A percentile compares a stretch with the other conserved stretches of the same genome.
These are phyloP conservation scores for Drosophila baimaii DNA, from an alignment of 1,140 invertebrate genomes.

Conservation along the genomic window DNA sequence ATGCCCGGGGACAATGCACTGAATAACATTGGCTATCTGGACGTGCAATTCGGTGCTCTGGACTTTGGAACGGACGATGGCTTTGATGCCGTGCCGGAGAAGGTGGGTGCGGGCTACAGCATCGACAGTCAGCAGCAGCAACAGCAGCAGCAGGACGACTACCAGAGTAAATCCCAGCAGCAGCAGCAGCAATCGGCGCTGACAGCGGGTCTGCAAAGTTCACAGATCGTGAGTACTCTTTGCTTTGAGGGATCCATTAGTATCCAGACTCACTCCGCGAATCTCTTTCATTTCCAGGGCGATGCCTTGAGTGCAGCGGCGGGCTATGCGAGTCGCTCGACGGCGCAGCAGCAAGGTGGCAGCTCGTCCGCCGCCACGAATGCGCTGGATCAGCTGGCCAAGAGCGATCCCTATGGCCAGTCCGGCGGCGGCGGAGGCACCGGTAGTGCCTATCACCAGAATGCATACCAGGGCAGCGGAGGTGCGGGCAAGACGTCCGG, in stretches of 20 bases:
- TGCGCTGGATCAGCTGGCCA: conserved; percentile 79
- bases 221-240: conserved; percentile 73
- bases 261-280: neutral
- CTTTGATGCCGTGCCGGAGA: conserved; percentile 86
- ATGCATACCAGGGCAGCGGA: conserved; percentile 71
- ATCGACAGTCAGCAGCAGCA: conserved; percentile 73
- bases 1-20: conserved; percentile 94
- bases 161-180: conserved; percentile 77
- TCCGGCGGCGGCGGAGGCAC: conserved; percentile 46
- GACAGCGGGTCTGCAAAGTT: conserved; percentile 73
- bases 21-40: conserved; percentile 90
- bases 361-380: conserved; percentile 41
- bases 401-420: conserved; percentile 81
- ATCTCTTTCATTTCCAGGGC: conserved; percentile 42
- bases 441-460: conserved; percentile 75
- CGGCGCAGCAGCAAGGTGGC: conserved; percentile 59
- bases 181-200: conserved; percentile 68
- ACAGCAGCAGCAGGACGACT: conserved; percentile 75
- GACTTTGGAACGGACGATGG: conserved; percentile 90
- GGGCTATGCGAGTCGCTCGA: conserved; percentile 65
- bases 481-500: conserved; percentile 62
- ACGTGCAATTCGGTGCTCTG: conserved; percentile 96
- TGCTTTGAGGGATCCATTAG: neutral
- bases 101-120: conserved; percentile 80
- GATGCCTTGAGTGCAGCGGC: conserved; percentile 69